Conservation (phyloP, 2,113 vertebrate genomes). For the Pedetes capensis region DNA sequence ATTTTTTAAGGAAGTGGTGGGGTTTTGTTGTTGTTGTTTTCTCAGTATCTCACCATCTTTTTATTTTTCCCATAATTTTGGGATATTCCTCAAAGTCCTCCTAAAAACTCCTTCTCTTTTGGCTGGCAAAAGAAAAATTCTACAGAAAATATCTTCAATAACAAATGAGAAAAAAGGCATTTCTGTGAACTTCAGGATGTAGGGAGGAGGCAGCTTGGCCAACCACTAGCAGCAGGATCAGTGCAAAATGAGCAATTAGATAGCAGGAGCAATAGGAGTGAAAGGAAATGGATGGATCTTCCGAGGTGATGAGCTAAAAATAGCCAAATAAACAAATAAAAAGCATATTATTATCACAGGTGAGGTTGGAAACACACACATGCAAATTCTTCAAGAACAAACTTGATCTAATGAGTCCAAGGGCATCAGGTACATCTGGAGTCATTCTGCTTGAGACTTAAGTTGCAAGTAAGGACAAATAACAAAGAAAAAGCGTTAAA, state of each 20-base stretch:
- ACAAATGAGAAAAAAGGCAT: neutral
- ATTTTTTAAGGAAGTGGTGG: neutral
- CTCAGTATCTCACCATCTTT: neutral
- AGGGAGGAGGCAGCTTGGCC: rapidly evolving
- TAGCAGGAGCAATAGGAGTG: neutral
- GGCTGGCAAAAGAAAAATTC: neutral
- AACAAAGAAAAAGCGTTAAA: neutral
- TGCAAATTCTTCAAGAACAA: neutral
- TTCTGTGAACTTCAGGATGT: neutral
- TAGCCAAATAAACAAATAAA: neutral
- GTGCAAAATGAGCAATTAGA: too few relatives aligned
- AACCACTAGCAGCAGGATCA: neutral
- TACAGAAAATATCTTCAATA: neutral
- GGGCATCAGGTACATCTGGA: neutral
- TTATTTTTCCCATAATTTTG: neutral
- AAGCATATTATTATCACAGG: neutral
- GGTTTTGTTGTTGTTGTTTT: too few relatives aligned
- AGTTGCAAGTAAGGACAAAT: neutral
- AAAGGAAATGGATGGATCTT: neutral
- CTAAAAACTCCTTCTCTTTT: neutral
- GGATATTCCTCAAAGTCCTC: neutral
- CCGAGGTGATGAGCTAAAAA: neutral
- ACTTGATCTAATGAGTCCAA: neutral
- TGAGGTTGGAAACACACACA: neutral
- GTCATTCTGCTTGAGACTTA: neutral